Evolutionary conservation across 2,113 vertebrate species (phyloP), one percentile per base, ranked within the genome.

Genomic region (Ophiodon elongatus): DNA sequence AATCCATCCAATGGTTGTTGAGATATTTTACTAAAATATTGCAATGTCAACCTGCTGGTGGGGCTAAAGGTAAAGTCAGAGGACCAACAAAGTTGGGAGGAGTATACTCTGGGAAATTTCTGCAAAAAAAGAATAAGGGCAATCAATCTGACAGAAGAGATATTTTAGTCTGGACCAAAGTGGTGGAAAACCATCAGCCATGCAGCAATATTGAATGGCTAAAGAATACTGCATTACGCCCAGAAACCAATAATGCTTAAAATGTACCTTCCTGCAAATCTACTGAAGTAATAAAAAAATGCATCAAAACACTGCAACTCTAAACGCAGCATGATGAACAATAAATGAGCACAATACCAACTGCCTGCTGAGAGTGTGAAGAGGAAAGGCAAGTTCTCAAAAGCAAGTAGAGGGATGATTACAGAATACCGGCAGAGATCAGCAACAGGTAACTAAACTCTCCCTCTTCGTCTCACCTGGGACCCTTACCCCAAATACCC

Each of bases 361-460:
- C 45, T 17, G 11, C 11, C 56, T 62, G 23, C 50, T 62, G 50
- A 43, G 37, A 50, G 56, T 25, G 11, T 62, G 62, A 56, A 71
- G 29, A 57, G 52, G 8, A 72, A 65, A 81, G 43, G n/a, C 25
- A 29, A 23, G 21, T 41, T 74, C 66, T 39, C 47, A 27, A 67
- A 80, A 65, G 62, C 63, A 73, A 65, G 54, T 21, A 33, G 54
- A 56, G 37, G 10, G 25, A 41, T 45, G 57, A 88, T 82, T 74
- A 85, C 15, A 52, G 52, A 88, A 85, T 75, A 84, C 69, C 59
- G 79, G 71, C 63, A 70, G 45, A 86, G 79, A 85, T 88, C 76
- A 73, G 81, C 72, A 17, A 52, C 63, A 57, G 65, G 89, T 88
- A 91, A 89, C 82, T 70, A 43, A 84, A 85, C 82, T 83, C 87